Base-by-base conservation (phyloP, 1,140 invertebrate species). In the Scylla paramamosain region DNA sequence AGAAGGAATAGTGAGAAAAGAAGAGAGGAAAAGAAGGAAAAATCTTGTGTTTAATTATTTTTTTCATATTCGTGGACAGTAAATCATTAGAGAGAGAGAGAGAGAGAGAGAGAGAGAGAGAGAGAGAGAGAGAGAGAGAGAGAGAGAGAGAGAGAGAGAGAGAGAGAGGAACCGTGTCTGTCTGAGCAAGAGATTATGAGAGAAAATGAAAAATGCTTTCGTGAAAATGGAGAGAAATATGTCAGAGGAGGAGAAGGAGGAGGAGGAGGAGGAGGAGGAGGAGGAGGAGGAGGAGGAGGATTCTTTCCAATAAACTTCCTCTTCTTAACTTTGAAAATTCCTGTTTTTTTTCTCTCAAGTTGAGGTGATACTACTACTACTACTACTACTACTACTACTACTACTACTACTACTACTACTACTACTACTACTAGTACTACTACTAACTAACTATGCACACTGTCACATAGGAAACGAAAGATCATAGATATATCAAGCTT, bases 51-150 rank as follows among this genome's bases (percentile, higher is more conserved):
- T n/a, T 39, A 39, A 39, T 39, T 39, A 39, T 39, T 39, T 39
- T 39, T 2, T 39, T 39, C 39, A 20, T 59, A 59, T 16, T 59
- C 10, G 2, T 59, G 52, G 39, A 39, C 39, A 59, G 52, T 20
- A 20, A 59, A 20, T 59, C 20, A 20, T 59, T 4, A 59, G 12
- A 16, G 52, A 59, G 52, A 59, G 52, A 59, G 52, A 59, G 52
- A 59, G 52, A 77, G 67, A 77, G 67, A 77, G 67, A 77, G 67
- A 77, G 67, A 77, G 67, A 77, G 67, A 77, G 67, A 77, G 67
- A 77, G 67, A 77, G 67, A 77, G 67, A 77, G 67, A 77, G 67
- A 77, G 67, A 77, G 67, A 77, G 67, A 59, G 12, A 16, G 52
- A 59, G 52, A 59, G 52, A 59, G 52, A 59, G 52, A 59, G 52